Evolutionary conservation across 2,888 invertebrate species (phyloP), one percentile per base, ranked within the genome.

Genomic region (Chymomyza caudatula): DNA sequence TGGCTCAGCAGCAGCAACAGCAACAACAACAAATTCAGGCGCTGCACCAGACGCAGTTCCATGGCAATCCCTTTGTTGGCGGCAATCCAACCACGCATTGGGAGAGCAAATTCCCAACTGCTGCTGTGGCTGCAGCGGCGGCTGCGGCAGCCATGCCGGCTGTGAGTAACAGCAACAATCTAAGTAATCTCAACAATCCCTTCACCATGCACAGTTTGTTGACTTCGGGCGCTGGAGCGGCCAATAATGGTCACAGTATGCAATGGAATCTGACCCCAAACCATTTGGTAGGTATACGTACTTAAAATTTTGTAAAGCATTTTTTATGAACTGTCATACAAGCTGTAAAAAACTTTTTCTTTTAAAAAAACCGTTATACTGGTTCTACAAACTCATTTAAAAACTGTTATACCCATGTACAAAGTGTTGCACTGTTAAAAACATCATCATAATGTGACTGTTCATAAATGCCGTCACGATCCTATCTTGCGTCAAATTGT

Each of bases 261-360:
- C 86, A 86, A 58, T 88, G 89, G 88, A 87, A 88, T 72, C 54
- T 88, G 52, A 66, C 78, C 43, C 70, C 83, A 44, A 87, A 84
- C 67, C 80, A 82, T 42, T 63, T 83, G 80, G 85, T 85, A 61
- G 65, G 61, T 58, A 15, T 80, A 81, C 11, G 22, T n/a, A n/a
- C n/a, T n/a, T n/a, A n/a, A n/a, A n/a, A n/a, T n/a, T n/a, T n/a
- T n/a, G n/a, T n/a, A n/a, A n/a, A n/a, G n/a, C n/a, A n/a, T n/a
- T n/a, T n/a, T n/a, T n/a, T n/a, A n/a, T n/a, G n/a, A n/a, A n/a
- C n/a, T n/a, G n/a, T n/a, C n/a, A n/a, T n/a, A n/a, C n/a, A n/a
- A n/a, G n/a, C n/a, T n/a, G n/a, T n/a, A n/a, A n/a, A n/a, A n/a
- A n/a, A n/a, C n/a, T n/a, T n/a, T n/a, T n/a, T n/a, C n/a, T n/a